These are phyloP conservation scores for Diceros bicornis DNA, from an alignment of 2,797 vertebrate genomes.

Conservation along the genomic window DNA sequence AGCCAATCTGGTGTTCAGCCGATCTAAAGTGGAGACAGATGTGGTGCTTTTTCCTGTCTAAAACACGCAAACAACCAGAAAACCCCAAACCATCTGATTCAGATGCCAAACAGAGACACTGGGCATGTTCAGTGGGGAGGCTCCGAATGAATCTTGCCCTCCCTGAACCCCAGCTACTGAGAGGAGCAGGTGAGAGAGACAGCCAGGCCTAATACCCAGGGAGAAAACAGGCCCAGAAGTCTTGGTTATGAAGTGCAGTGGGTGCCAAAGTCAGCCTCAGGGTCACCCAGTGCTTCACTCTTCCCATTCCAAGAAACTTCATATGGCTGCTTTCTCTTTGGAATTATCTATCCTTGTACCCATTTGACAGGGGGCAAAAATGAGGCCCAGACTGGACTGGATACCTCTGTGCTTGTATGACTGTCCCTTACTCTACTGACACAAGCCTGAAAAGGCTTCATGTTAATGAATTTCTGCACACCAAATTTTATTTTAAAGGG, in stretches of 20 bases:
- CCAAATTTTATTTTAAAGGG: background rate
- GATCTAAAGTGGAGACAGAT: background rate
- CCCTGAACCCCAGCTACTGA: background rate
- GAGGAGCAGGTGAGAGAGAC: background rate
- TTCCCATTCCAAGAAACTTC: background rate
- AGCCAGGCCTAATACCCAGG: background rate
- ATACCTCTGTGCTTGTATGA: background rate
- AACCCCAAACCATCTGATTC: background rate
- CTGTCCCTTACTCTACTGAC: background rate
- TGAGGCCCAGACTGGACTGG: background rate
- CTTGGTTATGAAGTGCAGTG: background rate
- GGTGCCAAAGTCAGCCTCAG: background rate
- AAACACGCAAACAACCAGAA: slow-evolving; percentile 1
- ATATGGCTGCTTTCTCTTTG: background rate
- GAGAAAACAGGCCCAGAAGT: background rate
- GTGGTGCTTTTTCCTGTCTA: background rate
- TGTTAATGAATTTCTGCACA: background rate
- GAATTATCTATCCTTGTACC: background rate
- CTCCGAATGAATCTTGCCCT: background rate
- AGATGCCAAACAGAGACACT: background rate
- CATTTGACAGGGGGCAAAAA: background rate
- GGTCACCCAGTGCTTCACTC: background rate
- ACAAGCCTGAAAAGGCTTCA: background rate
- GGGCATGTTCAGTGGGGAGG: background rate
- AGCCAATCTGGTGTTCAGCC: background rate